Base-by-base conservation (phyloP, 2,797 vertebrate species). In the Sebastes minor region DNA sequence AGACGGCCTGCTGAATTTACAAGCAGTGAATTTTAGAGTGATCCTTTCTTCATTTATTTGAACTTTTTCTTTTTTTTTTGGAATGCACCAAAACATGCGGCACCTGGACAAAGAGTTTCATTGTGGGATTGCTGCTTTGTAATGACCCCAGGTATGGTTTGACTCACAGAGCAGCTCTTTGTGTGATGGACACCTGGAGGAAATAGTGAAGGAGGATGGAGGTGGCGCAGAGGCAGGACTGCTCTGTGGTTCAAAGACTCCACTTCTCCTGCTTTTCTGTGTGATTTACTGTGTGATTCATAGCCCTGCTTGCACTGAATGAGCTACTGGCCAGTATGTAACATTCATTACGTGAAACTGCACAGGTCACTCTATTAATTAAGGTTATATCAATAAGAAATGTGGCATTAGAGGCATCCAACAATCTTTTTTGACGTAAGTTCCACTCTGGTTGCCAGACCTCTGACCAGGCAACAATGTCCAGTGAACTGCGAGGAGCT, bases 171-270 rank as follows among this genome's bases (percentile, higher is more conserved):
- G 75, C 80, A 46, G 74, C 63, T 81, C 88, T 89, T 91, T 89
- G 88, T 91, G 42, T 70, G 75, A 76, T n/a, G 46, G 81, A 88
- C 86, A 91, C 88, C 87, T 91, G 88, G 84, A 90, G 85, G 88
- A 91, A 91, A 88, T 62, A 9, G 53, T 77, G 25, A 32, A n/a
- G 67, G 59, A 85, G 77, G 38, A 81, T 28, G 78, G 78, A 88
- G 85, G 86, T 52, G 78, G 66, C 60, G 61, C 65, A 70, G 71
- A 79, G 18, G 33, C 55, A 61, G 57, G 38, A 16, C 56, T 73
- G 71, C 32, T 71, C 30, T 75, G 65, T 46, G 20, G 64, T 71
- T 89, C 71, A 86, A 82, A 86, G 67, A 52, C 78, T 74, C 30
- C 30, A 20, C 18, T 64, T 81, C 66, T 78, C 11, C 14, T 11